Base-by-base conservation (phyloP, 1,140 invertebrate genomes). In the Neuroterus valhalla region DNA sequence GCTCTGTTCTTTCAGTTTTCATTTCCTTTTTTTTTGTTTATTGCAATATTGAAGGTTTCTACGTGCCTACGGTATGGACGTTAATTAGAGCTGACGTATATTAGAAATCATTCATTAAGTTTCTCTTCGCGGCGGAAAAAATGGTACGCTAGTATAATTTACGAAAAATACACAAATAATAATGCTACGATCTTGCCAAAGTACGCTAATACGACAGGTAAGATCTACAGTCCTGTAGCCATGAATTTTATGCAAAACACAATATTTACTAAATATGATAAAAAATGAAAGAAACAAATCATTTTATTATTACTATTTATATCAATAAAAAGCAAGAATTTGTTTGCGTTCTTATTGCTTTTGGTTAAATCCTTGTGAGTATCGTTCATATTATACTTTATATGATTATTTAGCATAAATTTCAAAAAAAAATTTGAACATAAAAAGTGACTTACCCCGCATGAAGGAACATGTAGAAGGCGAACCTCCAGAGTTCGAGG, bases 391-490 rank as follows among this genome's bases (percentile, higher is more conserved):
- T n/a, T n/a, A n/a, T n/a, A n/a, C n/a, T n/a, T n/a, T n/a, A n/a
- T n/a, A n/a, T n/a, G n/a, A n/a, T n/a, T n/a, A 31, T 62, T 62
- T 31, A 38, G n/a, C 21, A 62, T 15, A 38, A 23, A 31, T 62
- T 31, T 62, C 5, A 6, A 31, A 62, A 26, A 31, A n/a, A 62
- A 31, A 31, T 23, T 62, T 62, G 26, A 38, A 62, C 31, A 26
- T 31, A 14, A 38, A 62, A 62, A 62, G 23, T 4, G 21, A 91
- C 93, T 93, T 91, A 96, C 93, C 97, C 97, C 17, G 96, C 96
- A 90, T 99, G 98, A 81, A 99, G 92, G 75, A 98, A 94, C 94
- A 97, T 98, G 91, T 99, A 99, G 79, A 97, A 94, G 75, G 98
- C 90, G 89, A 98, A 99, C 84, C 97, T 93, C 97, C 97, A 98